phyloP scores from a whole-genome alignment of 2,888 invertebrate species.

The Melolontha melolontha region DNA sequence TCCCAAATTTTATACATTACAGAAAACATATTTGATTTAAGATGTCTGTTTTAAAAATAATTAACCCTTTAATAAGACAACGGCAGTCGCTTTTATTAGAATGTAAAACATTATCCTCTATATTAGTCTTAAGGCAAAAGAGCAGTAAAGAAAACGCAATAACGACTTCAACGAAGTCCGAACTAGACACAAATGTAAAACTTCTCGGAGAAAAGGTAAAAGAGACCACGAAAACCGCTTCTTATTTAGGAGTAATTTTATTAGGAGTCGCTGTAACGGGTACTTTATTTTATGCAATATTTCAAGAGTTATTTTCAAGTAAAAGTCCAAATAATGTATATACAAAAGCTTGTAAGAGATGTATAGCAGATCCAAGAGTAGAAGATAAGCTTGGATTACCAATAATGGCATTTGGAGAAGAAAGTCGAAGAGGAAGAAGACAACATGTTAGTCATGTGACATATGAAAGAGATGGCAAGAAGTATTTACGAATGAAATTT shows the following conservation, averaged over 20 bases:
- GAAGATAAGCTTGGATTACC: slow-evolving; percentile 89
- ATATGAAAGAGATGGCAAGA: slow-evolving; percentile 80
- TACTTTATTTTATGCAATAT: slow-evolving; percentile 85
- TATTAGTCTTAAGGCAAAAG: slow-evolving; percentile 41
- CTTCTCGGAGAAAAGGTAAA: slow-evolving; percentile 84
- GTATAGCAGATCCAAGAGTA: slow-evolving; percentile 80
- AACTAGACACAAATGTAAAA: slow-evolving; percentile 69
- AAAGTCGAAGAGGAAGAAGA: slow-evolving; percentile 83
- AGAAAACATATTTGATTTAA: neutral
- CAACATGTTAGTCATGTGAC: slow-evolving; percentile 85
- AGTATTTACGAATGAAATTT: slow-evolving; percentile 90
- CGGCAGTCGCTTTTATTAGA: slow-evolving; percentile 38
- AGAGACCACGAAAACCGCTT: slow-evolving; percentile 90
- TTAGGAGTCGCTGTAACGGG: slow-evolving; percentile 82
- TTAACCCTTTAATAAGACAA: slow-evolving; percentile 46
- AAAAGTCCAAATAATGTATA: slow-evolving; percentile 90
- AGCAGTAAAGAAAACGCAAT: slow-evolving; percentile 43
- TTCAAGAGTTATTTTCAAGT: slow-evolving; percentile 88
- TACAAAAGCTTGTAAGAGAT: slow-evolving; percentile 80
- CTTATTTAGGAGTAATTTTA: slow-evolving; percentile 86
- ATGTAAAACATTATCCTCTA: slow-evolving; percentile 36
- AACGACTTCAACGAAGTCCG: slow-evolving; percentile 47
- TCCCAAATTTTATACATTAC: too few species aligned
- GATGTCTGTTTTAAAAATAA: slow-evolving; percentile 48
- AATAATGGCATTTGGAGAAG: slow-evolving; percentile 90